Evolutionary conservation across 2,797 vertebrate genomes (phyloP), one percentile per base, ranked within the genome.

Genomic region (Momotus momota): DNA sequence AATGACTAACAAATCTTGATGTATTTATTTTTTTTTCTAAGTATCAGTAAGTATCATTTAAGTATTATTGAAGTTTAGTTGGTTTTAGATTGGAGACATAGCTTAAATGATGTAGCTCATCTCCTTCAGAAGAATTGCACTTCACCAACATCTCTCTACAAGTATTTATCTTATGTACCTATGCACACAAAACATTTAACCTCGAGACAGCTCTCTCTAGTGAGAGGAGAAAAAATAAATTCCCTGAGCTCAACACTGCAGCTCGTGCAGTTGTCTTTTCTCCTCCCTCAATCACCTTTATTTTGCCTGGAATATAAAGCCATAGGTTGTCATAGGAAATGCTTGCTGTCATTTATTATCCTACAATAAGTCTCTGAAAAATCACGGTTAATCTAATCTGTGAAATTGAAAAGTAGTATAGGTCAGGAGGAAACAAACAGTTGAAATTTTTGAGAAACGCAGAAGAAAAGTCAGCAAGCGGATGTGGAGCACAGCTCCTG

Each of bases 141-240:
- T 90, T 92, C 80, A 62, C 71, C 54, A 83, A 0, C 72, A 43
- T 52, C 80, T 67, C 70, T 83, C 70, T 66, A 52, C 17, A 33
- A 71, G 85, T 49, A 90, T 93, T 93, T 89, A 60, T 89, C 81
- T 27, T 22, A 51, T 0, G 15, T 62, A 77, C 55, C 85, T 77
- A 26, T 31, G 73, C 81, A 64, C 89, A 73, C 54, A 81, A 71
- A 90, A 66, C 74, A 26, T 88, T 84, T n/a, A 85, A 84, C 86
- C 71, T 91, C 92, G 93, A 85, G 85, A 94, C 64, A 80, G 27
- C 49, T 88, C 92, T 93, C 60, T 85, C 71, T 71, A 35, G 48
- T 78, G 89, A 77, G 75, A 86, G 67, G 46, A 57, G 90, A 31
- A 64, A 61, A 85, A 83, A 77, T 57, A 31, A 91, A 90, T 91